Conservation (phyloP, 1,140 invertebrate genomes). For the Sesamia nonagrioides region DNA sequence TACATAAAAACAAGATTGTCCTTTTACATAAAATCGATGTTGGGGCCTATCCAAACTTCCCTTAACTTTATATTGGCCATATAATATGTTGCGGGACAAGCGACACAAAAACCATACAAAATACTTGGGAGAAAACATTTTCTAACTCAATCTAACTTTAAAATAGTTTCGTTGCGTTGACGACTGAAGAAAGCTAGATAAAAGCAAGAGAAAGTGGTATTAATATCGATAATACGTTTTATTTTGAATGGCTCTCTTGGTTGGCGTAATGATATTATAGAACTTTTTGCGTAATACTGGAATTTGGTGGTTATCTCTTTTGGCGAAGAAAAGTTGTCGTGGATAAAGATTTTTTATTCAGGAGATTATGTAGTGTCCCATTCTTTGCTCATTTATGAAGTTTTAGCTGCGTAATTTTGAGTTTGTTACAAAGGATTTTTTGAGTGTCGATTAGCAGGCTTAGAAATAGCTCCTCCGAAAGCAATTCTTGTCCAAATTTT, state of each 20-base stretch:
- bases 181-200: constrained; percentile 49
- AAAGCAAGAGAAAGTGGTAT: constrained; percentile 44
- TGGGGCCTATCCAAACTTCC: constrained; percentile 26
- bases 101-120: constrained; percentile 55
- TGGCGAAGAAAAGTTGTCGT: background rate
- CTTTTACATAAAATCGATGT: constrained; percentile 30
- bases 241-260: constrained; percentile 12
- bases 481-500: too few relatives aligned
- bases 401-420: too few relatives aligned
- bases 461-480: too few relatives aligned
- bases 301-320: constrained; percentile 24
- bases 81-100: constrained; percentile 23
- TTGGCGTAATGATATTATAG: constrained; percentile 13
- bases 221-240: constrained; percentile 50
- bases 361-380: constrained; percentile 3
- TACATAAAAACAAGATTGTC: constrained; percentile 33
- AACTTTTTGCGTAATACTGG: constrained; percentile 36
- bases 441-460: too few relatives aligned
- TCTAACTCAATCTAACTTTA: constrained; percentile 72
- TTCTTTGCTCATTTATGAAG: background rate
- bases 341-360: constrained; percentile 13
- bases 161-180: constrained; percentile 63
- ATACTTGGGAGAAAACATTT: constrained; percentile 53
- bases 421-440: too few relatives aligned
- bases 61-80: constrained; percentile 29